A percentile compares a stretch with the other conserved stretches of the same genome.
phyloP scores from a whole-genome alignment of 2,888 invertebrate genomes.

The Xiphydria camelus region DNA sequence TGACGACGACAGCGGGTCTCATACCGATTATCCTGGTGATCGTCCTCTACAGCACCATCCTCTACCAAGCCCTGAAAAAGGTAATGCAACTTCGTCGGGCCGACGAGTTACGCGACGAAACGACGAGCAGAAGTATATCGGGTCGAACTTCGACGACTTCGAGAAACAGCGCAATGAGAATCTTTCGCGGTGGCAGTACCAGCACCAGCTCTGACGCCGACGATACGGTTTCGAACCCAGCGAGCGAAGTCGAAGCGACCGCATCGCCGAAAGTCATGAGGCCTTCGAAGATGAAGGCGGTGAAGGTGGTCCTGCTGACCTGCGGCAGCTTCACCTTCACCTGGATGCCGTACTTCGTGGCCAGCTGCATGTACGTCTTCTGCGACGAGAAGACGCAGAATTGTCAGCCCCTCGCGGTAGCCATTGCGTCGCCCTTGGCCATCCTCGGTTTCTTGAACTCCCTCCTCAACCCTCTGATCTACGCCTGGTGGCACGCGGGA shows the following conservation, averaged over 20 bases:
- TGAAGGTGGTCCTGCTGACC: conserved; percentile 66
- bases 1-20: conserved; percentile 63
- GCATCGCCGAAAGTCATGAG: conserved; percentile 8
- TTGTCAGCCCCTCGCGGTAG: conserved; percentile 60
- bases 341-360: conserved; percentile 68
- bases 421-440: conserved; percentile 65
- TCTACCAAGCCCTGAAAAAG: conserved; percentile 63
- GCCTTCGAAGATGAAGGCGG: conserved; percentile 65
- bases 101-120: conserved; percentile 38
- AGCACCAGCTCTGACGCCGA: conserved; percentile 3
- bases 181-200: conserved; percentile 36
- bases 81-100: conserved; percentile 59
- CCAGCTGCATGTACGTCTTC: conserved; percentile 62
- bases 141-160: conserved; percentile 46
- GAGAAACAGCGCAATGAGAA: conserved; percentile 45
- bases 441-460: conserved; percentile 67
- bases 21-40: conserved; percentile 59
- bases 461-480: conserved; percentile 68
- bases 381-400: conserved; percentile 60
- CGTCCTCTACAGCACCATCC: conserved; percentile 64
- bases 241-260: too few species aligned
- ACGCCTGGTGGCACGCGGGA: conserved; percentile 74
- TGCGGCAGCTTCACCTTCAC: conserved; percentile 66
- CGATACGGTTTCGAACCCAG: background rate
- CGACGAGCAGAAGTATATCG: too few species aligned